phyloP scores from a whole-genome alignment of 1,140 invertebrate genomes.

The Cotesia glomerata region DNA sequence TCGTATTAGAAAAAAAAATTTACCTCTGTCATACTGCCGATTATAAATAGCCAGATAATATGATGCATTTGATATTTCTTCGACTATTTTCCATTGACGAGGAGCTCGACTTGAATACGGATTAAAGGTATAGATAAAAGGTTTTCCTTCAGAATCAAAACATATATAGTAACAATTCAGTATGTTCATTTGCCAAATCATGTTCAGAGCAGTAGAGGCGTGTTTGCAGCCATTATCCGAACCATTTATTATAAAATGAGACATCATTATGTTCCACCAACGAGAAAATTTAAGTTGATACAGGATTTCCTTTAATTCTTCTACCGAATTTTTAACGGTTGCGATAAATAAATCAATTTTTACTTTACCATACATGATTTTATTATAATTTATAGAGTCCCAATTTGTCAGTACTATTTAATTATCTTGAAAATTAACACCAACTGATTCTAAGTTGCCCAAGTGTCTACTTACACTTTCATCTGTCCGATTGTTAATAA shows the following conservation, averaged over 20 bases:
- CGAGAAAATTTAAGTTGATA: neutral
- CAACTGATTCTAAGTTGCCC: too few relatives aligned
- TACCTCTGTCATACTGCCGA: neutral
- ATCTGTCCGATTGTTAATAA: too few relatives aligned
- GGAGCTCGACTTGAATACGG: neutral
- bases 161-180: neutral
- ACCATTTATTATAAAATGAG: neutral
- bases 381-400: too few relatives aligned
- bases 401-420: too few relatives aligned
- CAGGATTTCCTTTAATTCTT: neutral
- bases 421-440: too few relatives aligned
- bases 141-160: too few relatives aligned
- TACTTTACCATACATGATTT: too few relatives aligned
- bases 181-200: neutral
- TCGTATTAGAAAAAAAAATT: too few relatives aligned
- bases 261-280: neutral
- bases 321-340: too few relatives aligned
- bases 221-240: neutral
- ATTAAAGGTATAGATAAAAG: neutral
- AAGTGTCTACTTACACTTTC: too few relatives aligned
- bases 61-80: neutral
- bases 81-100: neutral
- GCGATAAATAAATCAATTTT: too few relatives aligned
- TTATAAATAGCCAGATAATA: neutral
- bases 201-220: neutral